Evolutionary conservation across 2,888 invertebrate species (phyloP), one percentile per base, ranked within the genome.

Genomic region (Smittia aterrima): DNA sequence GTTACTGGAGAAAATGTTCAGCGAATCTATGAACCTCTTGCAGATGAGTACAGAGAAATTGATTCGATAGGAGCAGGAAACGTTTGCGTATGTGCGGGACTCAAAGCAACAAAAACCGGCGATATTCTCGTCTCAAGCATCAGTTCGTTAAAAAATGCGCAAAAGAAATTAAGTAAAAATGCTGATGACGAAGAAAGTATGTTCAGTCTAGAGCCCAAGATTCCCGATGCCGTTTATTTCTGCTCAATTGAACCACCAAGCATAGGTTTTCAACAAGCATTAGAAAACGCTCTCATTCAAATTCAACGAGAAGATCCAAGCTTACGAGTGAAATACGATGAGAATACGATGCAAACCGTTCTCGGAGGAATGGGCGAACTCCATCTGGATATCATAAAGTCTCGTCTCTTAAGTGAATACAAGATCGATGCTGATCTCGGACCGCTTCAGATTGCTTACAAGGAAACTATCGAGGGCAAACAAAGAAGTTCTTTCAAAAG

Each of bases 281-380:
- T 98, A 78, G 97, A 98, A 77, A 83, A 84, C 13, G 97, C 97
- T 0, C 85, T 98, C 24, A 84, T 83, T 2, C 90, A 94, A 80
- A 83, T 98, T 71, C 89, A 90, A 80, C 85, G 93, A 16, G 98
- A 98, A 83, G 98, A 98, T 85, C 98, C 98, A 1, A 95, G 95
- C 80, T 84, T 96, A 66, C 83, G 90, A 76, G 93, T 96, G 6
- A 85, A 84, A 54, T 84, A 87, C 13, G 91, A 96, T 79, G 81
- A 86, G 1, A 93, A 94, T 76, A 93, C 93, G 0, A 94, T 93
- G 0, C 96, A 98, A 85, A 92, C 92, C 0, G 89, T 96, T 68
- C 84, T 96, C 1, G 91, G 90, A 74, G 95, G 98, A 13, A 98
- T 98, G 98, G 99, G 99, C 0, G 98, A 99, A 82, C 86, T 99